Evolutionary conservation across 2,888 invertebrate genomes (phyloP), one percentile per base, ranked within the genome.

Genomic region (Anaspis maculata): DNA sequence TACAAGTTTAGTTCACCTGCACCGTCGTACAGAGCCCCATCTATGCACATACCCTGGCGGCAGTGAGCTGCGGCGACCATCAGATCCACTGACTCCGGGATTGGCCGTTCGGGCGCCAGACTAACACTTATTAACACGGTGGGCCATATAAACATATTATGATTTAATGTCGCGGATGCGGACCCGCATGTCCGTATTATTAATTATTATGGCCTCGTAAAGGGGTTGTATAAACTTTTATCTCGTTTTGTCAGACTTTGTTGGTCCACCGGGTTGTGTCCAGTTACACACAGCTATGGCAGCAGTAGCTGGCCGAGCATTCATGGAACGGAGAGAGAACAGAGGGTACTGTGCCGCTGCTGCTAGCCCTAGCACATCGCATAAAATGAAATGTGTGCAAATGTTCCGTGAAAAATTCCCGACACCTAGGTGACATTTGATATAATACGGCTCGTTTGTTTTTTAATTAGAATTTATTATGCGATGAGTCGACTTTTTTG

Each of bases 191-290:
- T 44, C 44, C 44, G 48, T 51, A 54, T 56, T 59, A 61, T 61
- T 61, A 61, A 61, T 61, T 61, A 61, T 57, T 50, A 54, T 48
- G 57, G 44, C 51, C 54, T 57, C 59, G 51, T 59, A 57, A 57
- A 56, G 56, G 56, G 56, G 48, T 42, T 48, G 49, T 49, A 51
- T 54, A 51, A 54, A 59, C 55, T 61, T 62, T 61, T 60, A 57
- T 56, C 54, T 57, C 50, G 54, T 56, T 56, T 56, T 56, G 54
- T 54, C 55, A 56, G 54, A 49, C 53, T 49, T 49, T 49, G 50
- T 52, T 46, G 51, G 52, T 52, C 50, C 52, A 53, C 48, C 44
- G 49, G 46, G 48, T 39, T 40, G 40, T 49, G 51, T 50, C 44
- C 42, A 38, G 41, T n/a, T n/a, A n/a, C n/a, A n/a, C n/a, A n/a